Conservation (phyloP, 1,140 invertebrate genomes). For the Drosophila yakuba region DNA sequence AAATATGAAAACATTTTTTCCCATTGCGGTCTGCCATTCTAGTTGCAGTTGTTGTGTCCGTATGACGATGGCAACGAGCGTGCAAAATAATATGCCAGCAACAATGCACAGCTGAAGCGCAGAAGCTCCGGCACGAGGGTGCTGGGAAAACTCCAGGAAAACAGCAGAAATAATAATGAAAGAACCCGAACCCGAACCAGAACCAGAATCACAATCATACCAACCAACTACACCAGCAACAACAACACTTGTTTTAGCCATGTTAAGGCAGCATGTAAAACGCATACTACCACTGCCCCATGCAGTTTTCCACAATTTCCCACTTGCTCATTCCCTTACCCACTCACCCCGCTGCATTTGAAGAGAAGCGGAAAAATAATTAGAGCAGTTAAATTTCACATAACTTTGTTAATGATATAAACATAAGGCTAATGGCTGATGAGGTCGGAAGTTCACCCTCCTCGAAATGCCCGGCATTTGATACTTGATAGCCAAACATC, state of each 20-base stretch:
- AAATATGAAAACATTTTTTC: constrained; percentile 81
- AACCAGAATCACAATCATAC: constrained; percentile 39
- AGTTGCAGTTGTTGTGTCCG: constrained; percentile 35
- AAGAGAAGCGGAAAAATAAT: constrained; percentile 45
- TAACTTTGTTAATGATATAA: constrained; percentile 59
- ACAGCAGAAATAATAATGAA: constrained; percentile 48
- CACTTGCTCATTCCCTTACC: background rate
- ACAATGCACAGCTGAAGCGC: constrained; percentile 66
- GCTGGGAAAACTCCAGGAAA: constrained; percentile 36
- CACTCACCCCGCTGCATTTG: background rate
- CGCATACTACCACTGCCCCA: constrained; percentile 6
- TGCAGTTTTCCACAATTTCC: constrained; percentile 24
- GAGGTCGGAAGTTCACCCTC: background rate
- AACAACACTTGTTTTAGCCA: constrained; percentile 14
- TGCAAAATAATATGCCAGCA: constrained; percentile 79
- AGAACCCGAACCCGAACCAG: constrained; percentile 2
- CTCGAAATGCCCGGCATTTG: constrained; percentile 19
- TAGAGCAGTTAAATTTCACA: constrained; percentile 37
- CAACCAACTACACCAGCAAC: constrained; percentile 10
- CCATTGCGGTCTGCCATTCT: constrained; percentile 54
- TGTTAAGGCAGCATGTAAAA: constrained; percentile 47
- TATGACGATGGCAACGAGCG: constrained; percentile 63
- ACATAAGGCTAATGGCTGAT: constrained; percentile 43
- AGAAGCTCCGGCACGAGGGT: constrained; percentile 38
- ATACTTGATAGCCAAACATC: constrained; percentile 24